Percentiles rank a stretch among this genome's conserved stretches.
phyloP scores from a whole-genome alignment of 2,797 vertebrate species.

The Mico argentatus region DNA sequence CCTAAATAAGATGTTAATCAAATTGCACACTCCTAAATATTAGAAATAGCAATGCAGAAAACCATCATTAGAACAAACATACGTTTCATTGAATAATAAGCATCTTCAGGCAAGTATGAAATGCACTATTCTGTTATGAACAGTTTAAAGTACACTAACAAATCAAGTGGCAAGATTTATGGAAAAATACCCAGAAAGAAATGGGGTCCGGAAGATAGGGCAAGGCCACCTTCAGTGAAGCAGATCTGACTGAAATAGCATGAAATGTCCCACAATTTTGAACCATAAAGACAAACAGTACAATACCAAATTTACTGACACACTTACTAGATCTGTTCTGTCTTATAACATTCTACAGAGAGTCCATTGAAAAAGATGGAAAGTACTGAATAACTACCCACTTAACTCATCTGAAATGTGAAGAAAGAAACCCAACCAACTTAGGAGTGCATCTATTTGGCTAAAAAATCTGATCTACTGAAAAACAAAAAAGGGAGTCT shows the following conservation, averaged over 20 bases:
- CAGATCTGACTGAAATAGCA: background rate
- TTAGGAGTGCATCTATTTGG: background rate
- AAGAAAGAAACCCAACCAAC: background rate
- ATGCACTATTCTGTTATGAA: conserved; percentile 34
- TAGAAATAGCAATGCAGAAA: conserved; percentile 36
- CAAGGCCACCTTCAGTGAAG: conserved; percentile 18
- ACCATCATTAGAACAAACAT: background rate
- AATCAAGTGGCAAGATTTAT: conserved; percentile 45
- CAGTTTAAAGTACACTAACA: background rate
- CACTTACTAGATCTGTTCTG: background rate
- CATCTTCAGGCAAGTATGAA: conserved; percentile 32
- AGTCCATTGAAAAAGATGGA: background rate
- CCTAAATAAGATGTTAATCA: conserved; percentile 17
- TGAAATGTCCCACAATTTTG: background rate
- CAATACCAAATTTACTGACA: conserved; percentile 25
- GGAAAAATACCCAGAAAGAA: background rate
- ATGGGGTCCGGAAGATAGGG: background rate
- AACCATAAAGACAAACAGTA: conserved; percentile 31
- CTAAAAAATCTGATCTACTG: conserved; percentile 26
- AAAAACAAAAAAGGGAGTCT: conserved; percentile 27
- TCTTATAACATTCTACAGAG: background rate
- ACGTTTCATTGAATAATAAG: background rate
- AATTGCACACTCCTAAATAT: background rate
- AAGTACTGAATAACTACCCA: background rate
- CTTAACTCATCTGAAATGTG: conserved; percentile 23